Base-by-base conservation (phyloP, 1,140 invertebrate genomes). In the Procambarus clarkii region DNA sequence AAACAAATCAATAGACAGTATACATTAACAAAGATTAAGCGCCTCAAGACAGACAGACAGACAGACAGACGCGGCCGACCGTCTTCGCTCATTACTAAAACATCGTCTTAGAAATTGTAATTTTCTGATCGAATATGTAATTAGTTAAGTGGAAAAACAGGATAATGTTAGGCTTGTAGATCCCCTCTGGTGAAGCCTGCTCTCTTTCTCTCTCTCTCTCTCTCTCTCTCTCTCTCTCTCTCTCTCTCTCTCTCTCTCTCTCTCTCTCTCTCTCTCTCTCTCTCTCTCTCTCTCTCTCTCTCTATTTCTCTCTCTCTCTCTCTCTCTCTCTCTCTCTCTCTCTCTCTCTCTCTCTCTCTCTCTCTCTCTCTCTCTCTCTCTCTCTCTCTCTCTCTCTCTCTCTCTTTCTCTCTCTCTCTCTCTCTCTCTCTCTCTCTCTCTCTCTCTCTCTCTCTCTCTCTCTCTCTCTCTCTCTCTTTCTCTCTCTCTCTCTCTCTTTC, bases 211-310 rank as follows among this genome's bases (percentile, higher is more conserved):
- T 76, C 71, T 76, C 21, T 7, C 71, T 4, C 7, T 18, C 18
- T 7, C 21, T n/a, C 71, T 18, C 71, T 76, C 21, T 7, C 4
- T 76, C 34, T 21, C 71, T 76, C 34, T 24, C 34, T 76, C 34
- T 76, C 71, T 18, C 71, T 24, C 34, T 76, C 34, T 76, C 34
- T 21, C 71, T 76, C 71, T 24, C 34, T 44, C 71, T 76, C 71
- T 44, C 34, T 76, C 71, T 44, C 71, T 76, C 71, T 76, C 71
- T 76, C 71, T 76, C 71, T 76, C 71, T 76, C 71, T 76, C 71
- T 76, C 71, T 76, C 71, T 76, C 71, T 76, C 71, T 76, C 71
- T 76, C 71, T n/a, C n/a, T n/a, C n/a, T n/a, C n/a, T n/a, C n/a
- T n/a, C n/a, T n/a, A n/a, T n/a, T n/a, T n/a, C n/a, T 76, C 71